phyloP scores from a whole-genome alignment of 37 sponge, comb jelly and placozoan species.

The Oscarella lobularis region DNA sequence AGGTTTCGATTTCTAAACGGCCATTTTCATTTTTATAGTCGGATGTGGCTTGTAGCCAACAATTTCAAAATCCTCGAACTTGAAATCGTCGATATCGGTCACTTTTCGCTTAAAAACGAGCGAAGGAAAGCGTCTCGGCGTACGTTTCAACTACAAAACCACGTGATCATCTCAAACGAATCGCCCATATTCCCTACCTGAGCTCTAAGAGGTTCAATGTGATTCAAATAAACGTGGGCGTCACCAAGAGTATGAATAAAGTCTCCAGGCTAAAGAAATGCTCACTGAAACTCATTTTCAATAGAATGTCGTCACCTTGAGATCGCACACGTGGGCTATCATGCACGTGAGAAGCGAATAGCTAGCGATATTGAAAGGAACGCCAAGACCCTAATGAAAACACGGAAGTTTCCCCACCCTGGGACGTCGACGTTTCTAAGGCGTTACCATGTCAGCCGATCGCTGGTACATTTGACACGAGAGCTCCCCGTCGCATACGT shows the following conservation, averaged over 20 bases:
- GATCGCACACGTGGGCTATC: conserved; percentile 87
- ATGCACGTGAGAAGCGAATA: conserved; percentile 91
- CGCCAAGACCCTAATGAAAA: conserved; percentile 77
- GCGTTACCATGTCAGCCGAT: conserved; percentile 34
- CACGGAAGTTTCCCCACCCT: conserved; percentile 23
- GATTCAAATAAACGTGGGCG: conserved; percentile 92
- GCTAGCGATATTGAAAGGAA: conserved; percentile 98
- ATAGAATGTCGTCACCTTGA: conserved; percentile 11
- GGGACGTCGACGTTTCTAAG: background rate
- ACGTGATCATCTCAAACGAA: too few species aligned
- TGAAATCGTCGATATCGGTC: conserved; percentile 72
- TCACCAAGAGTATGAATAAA: conserved; percentile 56
- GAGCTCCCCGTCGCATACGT: conserved; percentile 82
- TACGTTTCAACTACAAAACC: conserved; percentile 36
- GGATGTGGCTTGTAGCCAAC: conserved; percentile 75
- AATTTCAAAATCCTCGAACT: conserved; percentile 64
- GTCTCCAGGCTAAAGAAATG: conserved; percentile 54
- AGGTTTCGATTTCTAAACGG: too few species aligned
- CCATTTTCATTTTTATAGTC: conserved; percentile 88
- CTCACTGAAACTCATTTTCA: background rate
- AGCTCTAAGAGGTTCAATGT: conserved; percentile 70
- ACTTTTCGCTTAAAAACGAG: conserved; percentile 61
- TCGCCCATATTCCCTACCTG: conserved; percentile 62
- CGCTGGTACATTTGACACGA: conserved; percentile 96
- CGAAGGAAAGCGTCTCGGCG: conserved; percentile 62